phyloP scores from a whole-genome alignment of 2,797 vertebrate genomes.

The Microcaecilia unicolor region DNA sequence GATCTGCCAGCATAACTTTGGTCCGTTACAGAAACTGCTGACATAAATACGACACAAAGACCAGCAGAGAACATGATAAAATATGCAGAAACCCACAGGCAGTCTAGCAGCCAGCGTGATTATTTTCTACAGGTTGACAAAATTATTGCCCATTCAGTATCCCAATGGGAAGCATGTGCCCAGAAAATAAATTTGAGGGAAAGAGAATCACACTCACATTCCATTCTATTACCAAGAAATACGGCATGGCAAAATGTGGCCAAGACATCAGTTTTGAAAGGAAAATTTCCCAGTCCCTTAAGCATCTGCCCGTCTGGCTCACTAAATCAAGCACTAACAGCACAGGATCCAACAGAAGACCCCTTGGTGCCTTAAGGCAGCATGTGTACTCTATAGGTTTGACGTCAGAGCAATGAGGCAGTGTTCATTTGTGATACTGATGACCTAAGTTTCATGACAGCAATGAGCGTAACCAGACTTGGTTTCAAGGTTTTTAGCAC shows the following conservation, averaged over 20 bases:
- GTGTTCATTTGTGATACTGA: not conserved
- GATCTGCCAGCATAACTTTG: conserved; percentile 20
- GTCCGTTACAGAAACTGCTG: conserved; percentile 14
- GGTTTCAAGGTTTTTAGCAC: no score
- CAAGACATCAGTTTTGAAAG: no score
- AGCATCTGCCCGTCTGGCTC: no score
- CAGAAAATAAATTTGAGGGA: conserved; percentile 20
- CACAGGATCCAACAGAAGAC: not conserved
- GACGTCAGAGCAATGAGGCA: conserved; percentile 9
- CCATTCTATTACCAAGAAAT: no score
- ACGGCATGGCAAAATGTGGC: no score
- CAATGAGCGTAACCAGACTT: not conserved
- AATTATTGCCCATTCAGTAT: conserved; percentile 13
- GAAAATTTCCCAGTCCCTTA: no score
- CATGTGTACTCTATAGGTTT: not conserved
- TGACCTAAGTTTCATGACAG: not conserved
- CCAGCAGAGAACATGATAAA: not conserved
- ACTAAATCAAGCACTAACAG: no score
- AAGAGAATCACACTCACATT: conserved; percentile 9
- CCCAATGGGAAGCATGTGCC: conserved; percentile 12
- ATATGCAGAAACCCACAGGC: not conserved
- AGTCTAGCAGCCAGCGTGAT: not conserved
- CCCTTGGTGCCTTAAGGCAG: not conserved
- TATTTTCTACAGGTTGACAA: conserved; percentile 20
- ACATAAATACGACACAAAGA: conserved; percentile 10